Evolutionary conservation across 2,113 vertebrate genomes (phyloP).

Genomic region (Percopsis transmontana): DNA sequence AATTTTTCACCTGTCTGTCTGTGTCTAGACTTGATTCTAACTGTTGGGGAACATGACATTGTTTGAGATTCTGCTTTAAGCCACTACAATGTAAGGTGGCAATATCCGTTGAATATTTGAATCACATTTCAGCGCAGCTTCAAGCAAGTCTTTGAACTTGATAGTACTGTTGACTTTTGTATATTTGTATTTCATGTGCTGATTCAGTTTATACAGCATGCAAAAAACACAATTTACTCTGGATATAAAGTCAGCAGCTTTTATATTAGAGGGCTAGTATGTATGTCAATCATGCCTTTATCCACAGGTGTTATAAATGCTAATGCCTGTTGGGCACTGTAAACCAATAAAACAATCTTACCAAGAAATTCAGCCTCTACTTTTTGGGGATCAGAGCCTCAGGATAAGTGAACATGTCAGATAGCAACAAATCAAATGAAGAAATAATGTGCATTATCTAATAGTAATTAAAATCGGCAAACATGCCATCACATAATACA

Average conservation of each 20-base stretch:
- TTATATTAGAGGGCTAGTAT: not conserved
- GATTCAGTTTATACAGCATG: not conserved
- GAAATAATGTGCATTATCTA: no score
- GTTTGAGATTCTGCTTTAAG: no score
- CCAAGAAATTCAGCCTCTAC: not conserved
- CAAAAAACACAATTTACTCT: not conserved
- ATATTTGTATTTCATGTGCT: not conserved
- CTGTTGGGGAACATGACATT: no score
- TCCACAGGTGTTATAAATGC: no score
- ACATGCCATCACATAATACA: no score
- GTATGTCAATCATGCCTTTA: not conserved
- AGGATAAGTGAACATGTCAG: no score
- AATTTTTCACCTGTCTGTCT: no score
- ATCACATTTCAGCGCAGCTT: not conserved
- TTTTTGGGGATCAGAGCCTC: not conserved
- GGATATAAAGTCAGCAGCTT: not conserved
- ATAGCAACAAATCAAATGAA: no score
- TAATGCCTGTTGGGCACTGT: not conserved
- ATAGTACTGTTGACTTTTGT: not conserved
- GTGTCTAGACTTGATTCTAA: no score
- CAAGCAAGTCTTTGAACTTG: not conserved
- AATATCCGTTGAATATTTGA: not conserved
- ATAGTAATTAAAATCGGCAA: no score
- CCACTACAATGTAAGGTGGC: no score
- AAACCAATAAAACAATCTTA: not conserved